Conservation (phyloP, 2,797 vertebrate species). For the Spondyliosoma cantharus region DNA sequence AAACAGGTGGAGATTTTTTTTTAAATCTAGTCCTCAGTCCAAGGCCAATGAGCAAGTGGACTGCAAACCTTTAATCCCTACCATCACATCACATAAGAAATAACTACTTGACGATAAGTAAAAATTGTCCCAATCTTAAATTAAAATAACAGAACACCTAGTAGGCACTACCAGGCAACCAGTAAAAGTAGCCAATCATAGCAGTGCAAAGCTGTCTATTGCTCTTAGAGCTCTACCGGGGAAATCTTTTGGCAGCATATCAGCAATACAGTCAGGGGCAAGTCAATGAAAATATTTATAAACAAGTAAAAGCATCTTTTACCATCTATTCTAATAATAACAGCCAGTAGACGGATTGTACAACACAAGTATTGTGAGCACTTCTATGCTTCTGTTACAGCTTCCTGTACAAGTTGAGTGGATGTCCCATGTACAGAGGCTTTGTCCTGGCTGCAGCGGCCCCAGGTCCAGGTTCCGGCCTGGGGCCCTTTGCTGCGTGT, state of each 20-base stretch:
- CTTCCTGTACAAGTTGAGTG: constrained; percentile 3
- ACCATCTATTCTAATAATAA: constrained; percentile 15
- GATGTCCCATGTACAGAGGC: no score
- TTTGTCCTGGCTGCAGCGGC: no score
- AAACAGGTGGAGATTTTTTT: not conserved
- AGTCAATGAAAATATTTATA: constrained; percentile 19
- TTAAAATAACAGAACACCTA: not conserved
- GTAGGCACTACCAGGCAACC: not conserved
- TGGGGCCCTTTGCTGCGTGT: no score
- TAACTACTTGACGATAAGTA: not conserved
- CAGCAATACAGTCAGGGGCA: not conserved
- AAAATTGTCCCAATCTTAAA: not conserved
- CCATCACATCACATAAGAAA: not conserved
- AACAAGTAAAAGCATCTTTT: constrained; percentile 17
- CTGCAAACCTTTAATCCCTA: constrained; percentile 7
- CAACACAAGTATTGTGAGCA: constrained; percentile 7
- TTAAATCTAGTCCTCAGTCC: constrained; percentile 12
- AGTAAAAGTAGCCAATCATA: constrained; percentile 1
- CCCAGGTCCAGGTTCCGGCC: no score
- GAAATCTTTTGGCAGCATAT: constrained; percentile 11
- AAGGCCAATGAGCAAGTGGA: constrained; percentile 6
- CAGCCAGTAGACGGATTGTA: not conserved
- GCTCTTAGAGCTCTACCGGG: not conserved
- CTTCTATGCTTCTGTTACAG: not conserved
- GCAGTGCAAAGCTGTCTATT: not conserved